Evolutionary conservation across 2,888 invertebrate species (phyloP).

Genomic region (Ophioninae sp.): DNA sequence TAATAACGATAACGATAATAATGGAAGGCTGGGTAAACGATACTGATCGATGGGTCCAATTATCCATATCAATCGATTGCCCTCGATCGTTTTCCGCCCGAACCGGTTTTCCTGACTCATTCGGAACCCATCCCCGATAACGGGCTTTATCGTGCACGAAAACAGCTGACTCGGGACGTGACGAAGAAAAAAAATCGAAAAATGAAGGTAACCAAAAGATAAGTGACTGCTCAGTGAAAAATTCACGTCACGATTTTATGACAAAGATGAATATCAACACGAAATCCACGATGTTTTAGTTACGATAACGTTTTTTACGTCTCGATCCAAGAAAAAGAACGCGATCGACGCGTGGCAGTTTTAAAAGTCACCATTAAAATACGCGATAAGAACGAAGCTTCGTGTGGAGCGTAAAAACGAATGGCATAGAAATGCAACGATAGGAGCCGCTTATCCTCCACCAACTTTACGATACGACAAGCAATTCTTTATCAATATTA

Average conservation of each 20-base stretch:
- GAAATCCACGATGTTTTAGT: background rate
- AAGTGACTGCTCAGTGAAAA: conserved; percentile 5
- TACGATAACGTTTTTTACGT: conserved; percentile 1
- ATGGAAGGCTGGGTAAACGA: conserved; percentile 3
- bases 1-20: conserved; percentile 16
- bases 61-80: conserved; percentile 31
- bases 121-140: conserved; percentile 19
- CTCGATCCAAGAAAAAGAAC: background rate
- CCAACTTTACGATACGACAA: background rate
- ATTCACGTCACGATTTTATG: background rate
- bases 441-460: background rate
- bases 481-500: background rate
- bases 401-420: background rate
- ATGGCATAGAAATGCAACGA: background rate
- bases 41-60: background rate
- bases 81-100: conserved; percentile 13
- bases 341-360: background rate
- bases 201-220: background rate
- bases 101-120: conserved; percentile 24
- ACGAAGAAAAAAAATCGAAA: background rate
- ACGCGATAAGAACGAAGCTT: background rate
- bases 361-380: background rate
- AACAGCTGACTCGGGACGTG: conserved; percentile 12
- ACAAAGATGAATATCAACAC: conserved; percentile 21
- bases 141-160: conserved; percentile 21